Conservation (phyloP, 2,888 invertebrate species). For the Lasioglossum malachurum region DNA sequence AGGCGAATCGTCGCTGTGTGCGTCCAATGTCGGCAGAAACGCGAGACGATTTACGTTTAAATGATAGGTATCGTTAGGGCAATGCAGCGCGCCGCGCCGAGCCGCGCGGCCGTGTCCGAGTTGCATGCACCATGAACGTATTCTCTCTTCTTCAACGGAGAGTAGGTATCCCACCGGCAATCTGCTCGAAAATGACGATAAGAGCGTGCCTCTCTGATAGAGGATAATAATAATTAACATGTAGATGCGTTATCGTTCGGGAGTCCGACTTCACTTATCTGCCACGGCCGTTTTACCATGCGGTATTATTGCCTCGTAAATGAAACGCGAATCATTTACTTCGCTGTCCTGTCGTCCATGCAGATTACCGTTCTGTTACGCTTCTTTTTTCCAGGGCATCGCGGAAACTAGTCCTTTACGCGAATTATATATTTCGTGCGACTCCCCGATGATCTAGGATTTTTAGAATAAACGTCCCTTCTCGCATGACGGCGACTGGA, state of each 20-base stretch:
- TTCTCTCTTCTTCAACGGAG: constrained; percentile 28
- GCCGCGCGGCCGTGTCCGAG: constrained; percentile 2
- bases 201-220: constrained; percentile 12
- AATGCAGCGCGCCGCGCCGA: background rate
- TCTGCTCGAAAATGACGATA: constrained; percentile 36
- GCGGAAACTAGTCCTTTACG: background rate
- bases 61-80: constrained; percentile 70
- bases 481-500: too few relatives aligned
- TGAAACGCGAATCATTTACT: constrained; percentile 12
- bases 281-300: constrained; percentile 1
- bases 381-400: background rate
- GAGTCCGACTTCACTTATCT: constrained; percentile 30
- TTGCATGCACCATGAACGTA: constrained; percentile 44
- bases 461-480: background rate
- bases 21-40: constrained; percentile 57
- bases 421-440: background rate
- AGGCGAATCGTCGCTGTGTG: constrained; percentile 53
- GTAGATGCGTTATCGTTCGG: constrained; percentile 40
- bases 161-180: constrained; percentile 13
- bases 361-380: background rate
- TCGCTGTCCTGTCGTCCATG: background rate
- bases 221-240: constrained; percentile 55
- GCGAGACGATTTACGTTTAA: constrained; percentile 67
- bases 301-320: constrained; percentile 20
- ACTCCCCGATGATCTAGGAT: background rate